phyloP scores from a whole-genome alignment of 2,797 vertebrate species.

The Ctenopoma multispine region DNA sequence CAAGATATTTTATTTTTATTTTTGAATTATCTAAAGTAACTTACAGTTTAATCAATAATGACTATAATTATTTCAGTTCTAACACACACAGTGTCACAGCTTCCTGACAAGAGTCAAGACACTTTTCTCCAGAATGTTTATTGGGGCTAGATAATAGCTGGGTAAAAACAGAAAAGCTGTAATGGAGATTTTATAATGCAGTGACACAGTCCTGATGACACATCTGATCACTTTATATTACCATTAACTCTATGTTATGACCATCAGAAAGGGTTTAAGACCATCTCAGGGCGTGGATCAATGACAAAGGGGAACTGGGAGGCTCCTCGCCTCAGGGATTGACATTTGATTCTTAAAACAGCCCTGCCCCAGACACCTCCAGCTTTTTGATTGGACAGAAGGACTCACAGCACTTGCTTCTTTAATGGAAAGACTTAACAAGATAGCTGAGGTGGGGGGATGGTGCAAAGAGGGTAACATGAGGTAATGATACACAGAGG shows the following conservation, averaged over 20 bases:
- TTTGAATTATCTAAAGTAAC: background rate
- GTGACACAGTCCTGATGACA: background rate
- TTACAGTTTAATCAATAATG: background rate
- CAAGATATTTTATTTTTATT: no score
- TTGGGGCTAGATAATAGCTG: background rate
- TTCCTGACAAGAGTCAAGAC: background rate
- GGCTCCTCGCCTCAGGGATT: conserved; percentile 36
- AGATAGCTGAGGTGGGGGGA: conserved; percentile 10
- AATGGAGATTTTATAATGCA: background rate
- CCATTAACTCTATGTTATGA: conserved; percentile 20
- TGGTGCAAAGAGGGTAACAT: conserved; percentile 34
- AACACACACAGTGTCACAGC: background rate
- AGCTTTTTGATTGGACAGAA: conserved; percentile 51
- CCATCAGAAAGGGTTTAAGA: conserved; percentile 20
- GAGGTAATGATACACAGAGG: conserved; percentile 38
- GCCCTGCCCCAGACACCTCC: conserved; percentile 11
- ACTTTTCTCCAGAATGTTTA: background rate
- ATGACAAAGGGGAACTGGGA: conserved; percentile 31
- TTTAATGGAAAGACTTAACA: conserved; percentile 54
- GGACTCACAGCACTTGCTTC: conserved; percentile 35
- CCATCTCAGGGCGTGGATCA: conserved; percentile 46
- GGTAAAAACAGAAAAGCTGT: background rate
- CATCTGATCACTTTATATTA: conserved; percentile 11
- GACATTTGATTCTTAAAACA: conserved; percentile 54
- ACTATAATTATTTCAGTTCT: background rate